phyloP scores from a whole-genome alignment of 2,888 invertebrate genomes.

The Pollenia amentaria region DNA sequence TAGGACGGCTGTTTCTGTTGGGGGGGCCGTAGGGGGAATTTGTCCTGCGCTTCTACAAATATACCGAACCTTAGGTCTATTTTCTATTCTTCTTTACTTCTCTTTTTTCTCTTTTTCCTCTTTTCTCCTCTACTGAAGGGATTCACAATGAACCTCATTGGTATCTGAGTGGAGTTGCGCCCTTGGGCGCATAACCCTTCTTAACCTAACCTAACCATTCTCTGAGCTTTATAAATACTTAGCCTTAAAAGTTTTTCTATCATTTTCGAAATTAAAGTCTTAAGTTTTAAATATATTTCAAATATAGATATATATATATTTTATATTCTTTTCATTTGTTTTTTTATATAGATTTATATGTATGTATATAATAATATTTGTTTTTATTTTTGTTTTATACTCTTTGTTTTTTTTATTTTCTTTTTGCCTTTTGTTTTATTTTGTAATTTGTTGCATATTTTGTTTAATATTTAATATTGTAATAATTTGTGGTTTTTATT shows the following conservation, averaged over 20 bases:
- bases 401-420: conserved; percentile 51
- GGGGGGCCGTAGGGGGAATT: too few species aligned
- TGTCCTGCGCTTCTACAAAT: too few species aligned
- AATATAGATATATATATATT: conserved; percentile 73
- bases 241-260: not conserved
- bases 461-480: conserved; percentile 17
- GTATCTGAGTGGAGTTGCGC: too few species aligned
- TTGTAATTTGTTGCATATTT: conserved; percentile 51
- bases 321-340: conserved; percentile 61
- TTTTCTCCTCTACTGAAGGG: too few species aligned
- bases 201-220: too few species aligned
- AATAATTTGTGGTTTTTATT: conserved; percentile 57
- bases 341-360: conserved; percentile 66
- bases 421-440: conserved; percentile 29
- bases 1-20: too few species aligned
- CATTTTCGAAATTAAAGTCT: conserved; percentile 9
- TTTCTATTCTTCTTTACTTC: too few species aligned
- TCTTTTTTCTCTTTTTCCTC: too few species aligned
- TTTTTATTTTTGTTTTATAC: conserved; percentile 53
- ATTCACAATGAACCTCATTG: too few species aligned
- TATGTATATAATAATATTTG: conserved; percentile 69
- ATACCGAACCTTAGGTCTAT: too few species aligned
- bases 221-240: not conserved
- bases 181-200: too few species aligned
- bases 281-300: conserved; percentile 71